These are phyloP conservation scores for Maniola jurtina DNA, from an alignment of 1,140 invertebrate species.

Conservation along the genomic window DNA sequence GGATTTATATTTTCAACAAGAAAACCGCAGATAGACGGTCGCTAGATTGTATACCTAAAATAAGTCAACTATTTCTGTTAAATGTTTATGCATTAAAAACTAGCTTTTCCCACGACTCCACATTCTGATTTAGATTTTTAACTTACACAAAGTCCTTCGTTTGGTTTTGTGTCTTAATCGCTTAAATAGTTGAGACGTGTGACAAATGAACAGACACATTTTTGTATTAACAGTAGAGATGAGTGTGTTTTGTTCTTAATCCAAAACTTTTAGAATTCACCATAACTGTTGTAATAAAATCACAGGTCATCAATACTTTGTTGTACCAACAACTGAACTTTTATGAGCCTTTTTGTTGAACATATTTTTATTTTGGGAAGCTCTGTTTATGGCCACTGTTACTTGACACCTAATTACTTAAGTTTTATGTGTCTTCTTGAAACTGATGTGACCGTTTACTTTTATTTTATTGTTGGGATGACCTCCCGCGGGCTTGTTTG, in stretches of 20 bases:
- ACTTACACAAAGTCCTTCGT: too few species aligned
- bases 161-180: too few species aligned
- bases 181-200: too few species aligned
- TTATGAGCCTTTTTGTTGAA: conserved; percentile 24
- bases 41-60: too few species aligned
- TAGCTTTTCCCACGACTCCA: too few species aligned
- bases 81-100: too few species aligned
- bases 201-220: background rate
- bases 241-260: background rate
- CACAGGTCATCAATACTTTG: conserved; percentile 12
- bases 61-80: too few species aligned
- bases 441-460: conserved; percentile 27
- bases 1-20: too few species aligned
- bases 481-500: conserved; percentile 21
- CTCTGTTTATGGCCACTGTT: conserved; percentile 25
- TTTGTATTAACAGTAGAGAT: background rate
- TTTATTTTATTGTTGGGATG: conserved; percentile 27
- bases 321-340: background rate
- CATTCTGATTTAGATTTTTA: too few species aligned
- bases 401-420: conserved; percentile 36
- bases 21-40: too few species aligned
- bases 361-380: conserved; percentile 29
- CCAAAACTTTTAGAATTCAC: background rate
- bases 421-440: conserved; percentile 32
- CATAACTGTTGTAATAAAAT: conserved; percentile 13